Percentiles rank a stretch among this genome's conserved stretches.
Evolutionary conservation across 2,888 invertebrate genomes (phyloP).

Genomic region (Amphipoea lucens): DNA sequence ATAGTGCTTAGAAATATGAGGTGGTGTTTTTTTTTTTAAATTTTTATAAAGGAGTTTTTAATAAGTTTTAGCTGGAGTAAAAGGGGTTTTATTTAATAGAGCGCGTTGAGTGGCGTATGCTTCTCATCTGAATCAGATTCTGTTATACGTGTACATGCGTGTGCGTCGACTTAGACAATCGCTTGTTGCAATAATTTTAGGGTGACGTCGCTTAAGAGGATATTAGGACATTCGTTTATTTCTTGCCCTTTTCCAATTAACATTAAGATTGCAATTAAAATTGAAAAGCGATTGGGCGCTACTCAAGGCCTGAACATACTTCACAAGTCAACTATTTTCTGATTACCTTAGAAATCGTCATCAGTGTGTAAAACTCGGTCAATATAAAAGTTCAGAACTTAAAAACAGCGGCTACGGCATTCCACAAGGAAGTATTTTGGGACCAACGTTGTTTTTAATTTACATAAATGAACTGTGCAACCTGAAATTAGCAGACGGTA

Average conservation of each 20-base stretch:
- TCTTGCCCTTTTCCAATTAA: background rate
- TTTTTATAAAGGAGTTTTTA: conserved; percentile 40
- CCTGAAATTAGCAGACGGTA: no score
- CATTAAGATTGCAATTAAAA: background rate
- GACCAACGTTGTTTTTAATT: no score
- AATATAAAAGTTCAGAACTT: no score
- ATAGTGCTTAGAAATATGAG: conserved; percentile 49
- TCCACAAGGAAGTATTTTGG: no score
- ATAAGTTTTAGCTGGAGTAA: conserved; percentile 36
- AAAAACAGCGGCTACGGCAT: no score
- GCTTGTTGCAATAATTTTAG: conserved; percentile 70
- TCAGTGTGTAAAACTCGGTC: no score
- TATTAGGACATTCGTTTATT: conserved; percentile 6
- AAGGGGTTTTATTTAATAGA: conserved; percentile 59
- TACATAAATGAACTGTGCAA: no score
- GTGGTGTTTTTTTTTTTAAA: conserved; percentile 33
- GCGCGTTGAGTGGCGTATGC: conserved; percentile 78
- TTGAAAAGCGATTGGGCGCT: background rate
- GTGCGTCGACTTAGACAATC: conserved; percentile 59
- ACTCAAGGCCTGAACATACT: background rate
- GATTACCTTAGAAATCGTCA: no score
- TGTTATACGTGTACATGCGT: conserved; percentile 61
- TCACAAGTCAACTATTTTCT: background rate
- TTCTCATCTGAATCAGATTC: conserved; percentile 64
- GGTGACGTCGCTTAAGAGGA: conserved; percentile 30